Conservation (phyloP, 1,140 invertebrate species). For the Eciton burchellii region DNA sequence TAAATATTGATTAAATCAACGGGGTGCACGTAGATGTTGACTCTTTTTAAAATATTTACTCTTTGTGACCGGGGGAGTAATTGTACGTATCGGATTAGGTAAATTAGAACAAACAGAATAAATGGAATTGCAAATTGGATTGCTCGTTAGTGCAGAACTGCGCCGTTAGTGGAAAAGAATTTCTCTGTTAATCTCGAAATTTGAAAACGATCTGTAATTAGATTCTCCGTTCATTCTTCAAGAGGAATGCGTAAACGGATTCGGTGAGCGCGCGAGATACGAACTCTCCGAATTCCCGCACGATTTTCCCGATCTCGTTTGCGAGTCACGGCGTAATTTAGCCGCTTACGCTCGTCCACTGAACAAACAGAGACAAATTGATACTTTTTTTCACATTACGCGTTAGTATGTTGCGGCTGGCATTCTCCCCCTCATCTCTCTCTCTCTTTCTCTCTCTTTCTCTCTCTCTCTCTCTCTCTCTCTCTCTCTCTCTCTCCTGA, state of each 20-base stretch:
- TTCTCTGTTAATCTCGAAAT: background rate
- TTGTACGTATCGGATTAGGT: background rate
- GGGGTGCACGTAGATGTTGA: background rate
- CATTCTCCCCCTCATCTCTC: too few relatives aligned
- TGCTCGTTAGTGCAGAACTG: background rate
- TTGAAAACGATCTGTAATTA: background rate
- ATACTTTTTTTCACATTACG: background rate
- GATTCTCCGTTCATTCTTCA: background rate
- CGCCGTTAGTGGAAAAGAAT: background rate
- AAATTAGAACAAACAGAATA: background rate
- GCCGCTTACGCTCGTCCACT: background rate
- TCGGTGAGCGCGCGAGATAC: background rate
- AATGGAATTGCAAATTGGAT: background rate
- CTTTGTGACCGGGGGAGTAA: too few relatives aligned
- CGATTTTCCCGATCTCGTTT: background rate
- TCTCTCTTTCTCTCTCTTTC: too few relatives aligned
- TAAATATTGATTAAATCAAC: background rate
- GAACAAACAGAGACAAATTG: slow-evolving; percentile 16
- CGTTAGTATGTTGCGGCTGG: background rate
- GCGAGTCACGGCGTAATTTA: slow-evolving; percentile 25
- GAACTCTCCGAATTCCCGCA: slow-evolving; percentile 21
- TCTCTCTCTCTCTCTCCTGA: too few relatives aligned
- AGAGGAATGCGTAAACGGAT: background rate
- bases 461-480: too few relatives aligned
- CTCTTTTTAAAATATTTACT: too few relatives aligned